These are phyloP conservation scores for Melanargia galathea DNA, from an alignment of 2,888 invertebrate species.

Conservation along the genomic window DNA sequence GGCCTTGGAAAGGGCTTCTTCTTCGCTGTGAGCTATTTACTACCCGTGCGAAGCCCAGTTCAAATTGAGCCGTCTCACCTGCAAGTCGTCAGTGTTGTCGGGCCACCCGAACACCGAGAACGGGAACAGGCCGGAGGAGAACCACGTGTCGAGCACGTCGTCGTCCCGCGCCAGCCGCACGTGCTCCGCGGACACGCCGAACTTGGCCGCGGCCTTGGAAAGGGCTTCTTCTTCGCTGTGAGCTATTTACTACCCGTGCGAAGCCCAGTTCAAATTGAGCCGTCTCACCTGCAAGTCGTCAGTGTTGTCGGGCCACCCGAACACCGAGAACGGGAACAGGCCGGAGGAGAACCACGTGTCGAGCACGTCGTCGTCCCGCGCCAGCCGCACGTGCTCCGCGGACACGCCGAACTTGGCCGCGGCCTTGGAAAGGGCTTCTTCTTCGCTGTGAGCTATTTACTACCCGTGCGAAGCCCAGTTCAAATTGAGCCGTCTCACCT, in stretches of 20 bases:
- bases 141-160: slow-evolving; percentile 99
- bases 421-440: slow-evolving; percentile 90
- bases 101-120: slow-evolving; percentile 99
- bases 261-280: no score
- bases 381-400: slow-evolving; percentile 77
- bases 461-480: no score
- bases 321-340: slow-evolving; percentile 96
- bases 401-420: slow-evolving; percentile 84
- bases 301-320: slow-evolving; percentile 97
- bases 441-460: no score
- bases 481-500: no score
- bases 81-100: slow-evolving; percentile 86
- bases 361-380: slow-evolving; percentile 96
- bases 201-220: slow-evolving; percentile 88
- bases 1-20: slow-evolving; percentile 90
- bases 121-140: slow-evolving; percentile 97
- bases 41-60: no score
- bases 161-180: slow-evolving; percentile 89
- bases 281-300: slow-evolving; percentile 82
- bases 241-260: no score
- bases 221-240: no score
- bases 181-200: slow-evolving; percentile 77
- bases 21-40: no score
- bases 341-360: slow-evolving; percentile 99
- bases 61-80: slow-evolving; percentile 61